Evolutionary conservation across 2,888 invertebrate species (phyloP), one percentile per base, ranked within the genome.

Genomic region (Euzophera pinguis): DNA sequence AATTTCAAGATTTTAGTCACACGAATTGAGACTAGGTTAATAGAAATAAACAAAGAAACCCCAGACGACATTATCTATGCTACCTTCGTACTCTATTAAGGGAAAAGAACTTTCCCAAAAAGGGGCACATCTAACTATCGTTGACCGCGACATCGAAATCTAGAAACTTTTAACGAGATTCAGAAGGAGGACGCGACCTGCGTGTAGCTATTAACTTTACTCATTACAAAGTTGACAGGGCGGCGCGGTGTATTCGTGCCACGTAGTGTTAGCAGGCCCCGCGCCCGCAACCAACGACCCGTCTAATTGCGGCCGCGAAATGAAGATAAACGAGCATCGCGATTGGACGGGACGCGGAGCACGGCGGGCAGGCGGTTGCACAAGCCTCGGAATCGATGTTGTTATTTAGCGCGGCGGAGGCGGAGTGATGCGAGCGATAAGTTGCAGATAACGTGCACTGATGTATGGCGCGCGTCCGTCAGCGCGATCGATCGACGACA

Each of bases 321-420:
- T 93, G 92, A 93, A 93, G 93, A 93, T 92, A 91, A 92, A 93
- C 92, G 93, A 92, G 91, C 90, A 81, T 80, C 83, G 90, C 91
- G 91, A 92, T 92, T 89, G 92, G 92, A 79, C 87, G 85, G 88
- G 92, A 90, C 90, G 32, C 32, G 45, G 14, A 9, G 3, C 76
- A 74, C 62, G 32, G 42, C 35, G 34, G 22, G 32, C 32, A 27
- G 27, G 27, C 27, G 22, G 17, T 13, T 60, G 53, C 55, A 59
- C 62, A 65, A 55, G 51, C 51, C 43, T 52, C 54, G 53, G 67
- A 68, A 72, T 75, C 77, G 72, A 74, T 76, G 81, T 70, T 74
- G 76, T 76, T 80, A 73, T 78, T 75, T 78, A 74, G 75, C 69
- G 62, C 58, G 62, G 59, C 49, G 48, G 41, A 50, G 47, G 56